Base-by-base conservation (phyloP, 64 coral and sea anemone genomes). In the Montipora cactus region DNA sequence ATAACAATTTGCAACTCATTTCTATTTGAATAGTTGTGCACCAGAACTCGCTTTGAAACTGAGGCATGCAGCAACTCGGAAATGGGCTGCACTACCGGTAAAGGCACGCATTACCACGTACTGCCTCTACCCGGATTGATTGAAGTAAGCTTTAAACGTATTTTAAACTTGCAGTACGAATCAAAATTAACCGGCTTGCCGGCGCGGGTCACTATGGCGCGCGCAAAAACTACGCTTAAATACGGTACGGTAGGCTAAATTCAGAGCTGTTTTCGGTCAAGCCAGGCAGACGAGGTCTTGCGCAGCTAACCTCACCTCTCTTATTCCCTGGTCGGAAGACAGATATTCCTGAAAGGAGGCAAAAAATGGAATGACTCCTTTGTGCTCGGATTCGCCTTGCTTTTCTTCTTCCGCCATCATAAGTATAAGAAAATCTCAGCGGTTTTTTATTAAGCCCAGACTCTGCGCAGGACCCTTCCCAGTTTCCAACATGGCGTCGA, bases 261-360 rank as follows among this genome's bases (percentile, higher is more conserved):
- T 3, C 8, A 7, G 59, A 64, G 14, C 9, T 64, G 13, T 1
- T 15, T 11, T 0, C 8, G 59, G 10, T 0, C 8, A 15, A 15
- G 13, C 9, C 59, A 15, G 6, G 5, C 64, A 49, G 82, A 7
- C 2, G 5, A 19, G 1, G 7, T 46, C 37, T 20, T 44, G 52
- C 2, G 22, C 5, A 22, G 5, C 11, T 78, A 55, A 66, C 7
- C 91, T 62, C 37, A 97, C 95, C 95, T 97, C 95, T 93, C 92
- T 97, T 80, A 91, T 94, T 68, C 92, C 93, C 47, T 97, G 95
- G 10, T 97, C 92, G 73, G 69, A 83, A 4, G 95, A 81, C 46
- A 97, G 92, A 79, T 92, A 88, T 46, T 94, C 82, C 81, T 94
- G 92, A 66, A 94, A 90, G 44, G 81, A 81, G n/a, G 55, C 77